A percentile compares a stretch with the other conserved stretches of the same genome.
These are phyloP conservation scores for Lasius platythorax DNA, from an alignment of 2,888 invertebrate species.

Conservation along the genomic window DNA sequence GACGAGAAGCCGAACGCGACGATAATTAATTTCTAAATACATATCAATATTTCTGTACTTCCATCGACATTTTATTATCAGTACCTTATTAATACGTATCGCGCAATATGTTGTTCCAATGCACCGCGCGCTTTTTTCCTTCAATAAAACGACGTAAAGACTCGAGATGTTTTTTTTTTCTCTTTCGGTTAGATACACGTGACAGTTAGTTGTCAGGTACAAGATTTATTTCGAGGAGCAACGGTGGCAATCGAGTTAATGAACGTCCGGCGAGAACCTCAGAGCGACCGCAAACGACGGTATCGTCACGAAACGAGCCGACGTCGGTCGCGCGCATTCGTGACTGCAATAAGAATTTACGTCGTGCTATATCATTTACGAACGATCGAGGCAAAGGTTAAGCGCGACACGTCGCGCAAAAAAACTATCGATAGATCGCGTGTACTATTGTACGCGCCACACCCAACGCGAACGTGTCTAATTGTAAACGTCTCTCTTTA, in stretches of 20 bases:
- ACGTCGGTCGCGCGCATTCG: slow-evolving; percentile 9
- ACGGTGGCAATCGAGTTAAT: slow-evolving; percentile 13
- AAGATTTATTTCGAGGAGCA: slow-evolving; percentile 7
- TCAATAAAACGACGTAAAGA: not conserved
- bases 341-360: slow-evolving; percentile 33
- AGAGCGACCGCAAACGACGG: slow-evolving; percentile 22
- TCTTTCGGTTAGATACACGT: not conserved
- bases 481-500: too few relatives aligned
- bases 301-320: slow-evolving; percentile 15
- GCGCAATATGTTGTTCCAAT: not conserved
- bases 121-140: not conserved
- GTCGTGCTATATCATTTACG: slow-evolving; percentile 8
- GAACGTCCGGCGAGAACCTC: slow-evolving; percentile 23
- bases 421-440: slow-evolving; percentile 19
- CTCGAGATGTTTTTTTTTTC: not conserved
- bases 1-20: not conserved
- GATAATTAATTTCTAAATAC: not conserved
- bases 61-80: not conserved
- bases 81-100: not conserved
- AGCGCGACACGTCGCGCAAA: slow-evolving; percentile 9
- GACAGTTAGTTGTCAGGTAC: not conserved
- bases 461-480: slow-evolving; percentile 20
- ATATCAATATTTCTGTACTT: not conserved
- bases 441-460: not conserved
- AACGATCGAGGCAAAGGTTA: slow-evolving; percentile 35